Conservation (phyloP, 2,797 vertebrate species). For the Ctenopoma multispine region DNA sequence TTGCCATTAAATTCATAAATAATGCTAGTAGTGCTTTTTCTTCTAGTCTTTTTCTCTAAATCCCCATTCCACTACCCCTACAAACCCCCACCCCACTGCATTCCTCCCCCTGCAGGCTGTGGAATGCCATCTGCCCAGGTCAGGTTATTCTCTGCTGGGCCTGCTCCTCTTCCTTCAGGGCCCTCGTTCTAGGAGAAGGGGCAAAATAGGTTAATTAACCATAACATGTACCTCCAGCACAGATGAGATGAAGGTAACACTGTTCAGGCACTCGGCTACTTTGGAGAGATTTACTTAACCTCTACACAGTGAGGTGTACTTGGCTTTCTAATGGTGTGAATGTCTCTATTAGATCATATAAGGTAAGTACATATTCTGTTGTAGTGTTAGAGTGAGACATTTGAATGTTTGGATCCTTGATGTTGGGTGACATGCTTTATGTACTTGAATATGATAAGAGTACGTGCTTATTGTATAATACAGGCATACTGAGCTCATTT, state of each 20-base stretch:
- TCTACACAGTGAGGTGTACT: conserved; percentile 1
- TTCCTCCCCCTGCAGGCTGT: conserved; percentile 27
- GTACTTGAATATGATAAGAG: neutral
- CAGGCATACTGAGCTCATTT: conserved; percentile 22
- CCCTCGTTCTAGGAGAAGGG: conserved; percentile 37
- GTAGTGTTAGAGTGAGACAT: neutral
- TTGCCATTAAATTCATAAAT: neutral
- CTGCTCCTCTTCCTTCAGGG: conserved; percentile 41
- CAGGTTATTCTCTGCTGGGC: conserved; percentile 58
- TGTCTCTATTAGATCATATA: neutral
- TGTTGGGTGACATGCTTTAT: conserved; percentile 10
- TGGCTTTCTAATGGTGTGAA: neutral
- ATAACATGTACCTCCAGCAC: conserved; percentile 51
- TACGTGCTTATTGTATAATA: neutral
- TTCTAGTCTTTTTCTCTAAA: neutral
- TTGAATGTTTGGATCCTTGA: neutral
- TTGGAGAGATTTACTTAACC: conserved; percentile 16
- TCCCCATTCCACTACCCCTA: neutral
- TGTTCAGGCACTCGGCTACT: conserved; percentile 1
- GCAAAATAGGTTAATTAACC: conserved; percentile 70
- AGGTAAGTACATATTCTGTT: neutral
- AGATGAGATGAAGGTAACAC: conserved; percentile 32
- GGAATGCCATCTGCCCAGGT: conserved; percentile 58
- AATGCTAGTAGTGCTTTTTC: neutral
- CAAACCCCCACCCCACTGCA: neutral